Evolutionary conservation across 2,113 vertebrate genomes (phyloP).

Genomic region (Variabilichromis moorii): DNA sequence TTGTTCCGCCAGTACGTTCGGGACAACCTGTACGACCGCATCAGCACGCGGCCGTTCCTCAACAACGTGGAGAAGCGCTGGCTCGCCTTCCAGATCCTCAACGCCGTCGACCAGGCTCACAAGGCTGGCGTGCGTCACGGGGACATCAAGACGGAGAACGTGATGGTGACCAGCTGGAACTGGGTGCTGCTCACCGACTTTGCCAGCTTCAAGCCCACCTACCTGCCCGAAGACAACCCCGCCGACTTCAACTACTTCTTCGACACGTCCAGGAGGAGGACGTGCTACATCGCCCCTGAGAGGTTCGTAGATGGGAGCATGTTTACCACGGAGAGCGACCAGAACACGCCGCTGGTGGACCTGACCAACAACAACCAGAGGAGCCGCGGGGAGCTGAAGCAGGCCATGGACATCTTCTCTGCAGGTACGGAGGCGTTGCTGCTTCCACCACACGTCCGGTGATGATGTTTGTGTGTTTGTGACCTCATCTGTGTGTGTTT

Average conservation of each 20-base stretch:
- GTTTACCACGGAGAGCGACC: constrained; percentile 87
- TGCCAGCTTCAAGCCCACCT: constrained; percentile 96
- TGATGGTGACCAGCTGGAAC: constrained; percentile 99
- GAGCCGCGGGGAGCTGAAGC: constrained; percentile 86
- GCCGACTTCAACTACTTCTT: constrained; percentile 99
- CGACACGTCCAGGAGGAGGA: constrained; percentile 89
- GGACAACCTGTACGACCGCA: constrained; percentile 96
- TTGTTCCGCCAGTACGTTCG: constrained; percentile 91
- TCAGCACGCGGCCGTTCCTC: constrained; percentile 92
- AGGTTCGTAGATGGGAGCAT: constrained; percentile 93
- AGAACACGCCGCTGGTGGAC: constrained; percentile 91
- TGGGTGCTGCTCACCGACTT: constrained; percentile 97
- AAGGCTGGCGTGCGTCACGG: constrained; percentile 92
- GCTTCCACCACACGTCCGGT: background rate
- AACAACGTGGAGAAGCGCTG: constrained; percentile 95
- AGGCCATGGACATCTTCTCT: constrained; percentile 98
- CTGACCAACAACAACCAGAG: constrained; percentile 89
- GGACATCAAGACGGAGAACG: constrained; percentile 96
- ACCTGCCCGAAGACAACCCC: constrained; percentile 94
- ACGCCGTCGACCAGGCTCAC: constrained; percentile 91
- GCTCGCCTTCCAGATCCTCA: constrained; percentile 96
- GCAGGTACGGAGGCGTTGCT: constrained; percentile 71
- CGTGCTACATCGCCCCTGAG: constrained; percentile 93
- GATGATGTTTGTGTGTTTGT: background rate
- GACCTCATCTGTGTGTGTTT: background rate